A percentile compares a stretch with the other conserved stretches of the same genome.
These are phyloP conservation scores for Scartelaos histophorus DNA, from an alignment of 2,113 vertebrate species.

Conservation along the genomic window DNA sequence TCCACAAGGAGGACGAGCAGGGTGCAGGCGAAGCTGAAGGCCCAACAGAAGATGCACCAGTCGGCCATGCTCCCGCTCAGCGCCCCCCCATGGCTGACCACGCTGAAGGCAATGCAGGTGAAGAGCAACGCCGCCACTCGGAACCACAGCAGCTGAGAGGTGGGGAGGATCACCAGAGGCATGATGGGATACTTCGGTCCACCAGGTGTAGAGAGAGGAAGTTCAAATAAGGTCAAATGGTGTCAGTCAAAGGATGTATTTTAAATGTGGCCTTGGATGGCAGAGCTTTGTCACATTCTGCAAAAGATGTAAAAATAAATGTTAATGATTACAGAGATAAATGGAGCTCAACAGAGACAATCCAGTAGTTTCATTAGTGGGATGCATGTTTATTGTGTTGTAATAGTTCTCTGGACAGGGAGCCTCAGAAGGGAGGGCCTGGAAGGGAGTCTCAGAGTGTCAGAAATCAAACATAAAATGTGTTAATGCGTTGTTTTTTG, in stretches of 20 bases:
- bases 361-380: too few relatives aligned
- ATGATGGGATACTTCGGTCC: constrained; percentile 48
- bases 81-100: constrained; percentile 28
- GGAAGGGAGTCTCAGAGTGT: too few relatives aligned
- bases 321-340: neutral
- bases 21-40: constrained; percentile 81
- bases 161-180: constrained; percentile 65
- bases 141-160: constrained; percentile 75
- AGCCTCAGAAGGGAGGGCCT: too few relatives aligned
- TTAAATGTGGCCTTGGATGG: neutral
- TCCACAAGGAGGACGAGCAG: constrained; percentile 82
- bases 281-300: constrained; percentile 19
- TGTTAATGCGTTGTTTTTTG: too few relatives aligned
- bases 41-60: constrained; percentile 87
- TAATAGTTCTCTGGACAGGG: too few relatives aligned
- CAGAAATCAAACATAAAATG: too few relatives aligned
- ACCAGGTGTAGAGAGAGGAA: neutral
- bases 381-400: too few relatives aligned
- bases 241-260: neutral
- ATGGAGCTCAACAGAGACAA: neutral
- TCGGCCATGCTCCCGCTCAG: constrained; percentile 52
- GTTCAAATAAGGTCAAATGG: neutral
- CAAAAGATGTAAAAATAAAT: neutral
- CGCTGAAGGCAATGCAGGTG: constrained; percentile 82
- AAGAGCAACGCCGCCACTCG: constrained; percentile 79